These are phyloP conservation scores for Caenorhabditis doughertyi DNA, from an alignment of 2,888 invertebrate species.

Conservation along the genomic window DNA sequence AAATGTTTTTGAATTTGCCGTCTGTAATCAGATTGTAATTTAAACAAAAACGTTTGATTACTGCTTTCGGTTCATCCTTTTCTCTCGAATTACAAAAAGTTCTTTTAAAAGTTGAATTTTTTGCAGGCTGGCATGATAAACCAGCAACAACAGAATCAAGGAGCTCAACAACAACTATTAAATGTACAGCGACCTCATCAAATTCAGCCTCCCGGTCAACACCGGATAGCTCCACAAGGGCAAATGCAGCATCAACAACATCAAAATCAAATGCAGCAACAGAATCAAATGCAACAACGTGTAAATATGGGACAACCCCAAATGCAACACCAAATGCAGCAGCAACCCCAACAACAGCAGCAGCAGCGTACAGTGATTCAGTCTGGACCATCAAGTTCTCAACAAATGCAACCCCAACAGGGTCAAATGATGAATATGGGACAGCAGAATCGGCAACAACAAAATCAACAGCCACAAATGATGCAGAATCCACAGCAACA, in stretches of 20 bases:
- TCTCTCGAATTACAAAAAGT: too few species aligned
- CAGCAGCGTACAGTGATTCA: slow-evolving; percentile 1
- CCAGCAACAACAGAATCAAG: slow-evolving; percentile 50
- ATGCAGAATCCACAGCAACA: slow-evolving; percentile 24
- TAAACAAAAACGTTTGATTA: too few species aligned
- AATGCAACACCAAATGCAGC: too few species aligned
- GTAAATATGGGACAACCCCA: slow-evolving; percentile 6
- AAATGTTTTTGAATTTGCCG: too few species aligned
- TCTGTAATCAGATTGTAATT: too few species aligned
- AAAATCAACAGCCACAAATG: slow-evolving; percentile 18
- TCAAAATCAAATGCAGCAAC: slow-evolving; percentile 26
- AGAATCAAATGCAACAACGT: slow-evolving; percentile 24
- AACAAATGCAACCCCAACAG: slow-evolving; percentile 24
- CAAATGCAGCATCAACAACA: slow-evolving; percentile 21
- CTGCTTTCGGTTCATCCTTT: too few species aligned
- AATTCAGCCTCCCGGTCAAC: slow-evolving; percentile 44
- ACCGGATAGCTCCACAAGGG: slow-evolving; percentile 23
- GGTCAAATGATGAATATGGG: slow-evolving; percentile 34
- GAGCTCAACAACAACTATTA: slow-evolving; percentile 17
- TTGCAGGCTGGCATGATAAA: slow-evolving; percentile 45
- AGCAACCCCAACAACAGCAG: slow-evolving; percentile 10
- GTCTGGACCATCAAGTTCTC: background rate
- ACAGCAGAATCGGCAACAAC: slow-evolving; percentile 14
- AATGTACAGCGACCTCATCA: slow-evolving; percentile 54
- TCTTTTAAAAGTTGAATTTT: background rate